phyloP scores from a whole-genome alignment of 23 tunicate species.

The Phallusia fumigata region DNA sequence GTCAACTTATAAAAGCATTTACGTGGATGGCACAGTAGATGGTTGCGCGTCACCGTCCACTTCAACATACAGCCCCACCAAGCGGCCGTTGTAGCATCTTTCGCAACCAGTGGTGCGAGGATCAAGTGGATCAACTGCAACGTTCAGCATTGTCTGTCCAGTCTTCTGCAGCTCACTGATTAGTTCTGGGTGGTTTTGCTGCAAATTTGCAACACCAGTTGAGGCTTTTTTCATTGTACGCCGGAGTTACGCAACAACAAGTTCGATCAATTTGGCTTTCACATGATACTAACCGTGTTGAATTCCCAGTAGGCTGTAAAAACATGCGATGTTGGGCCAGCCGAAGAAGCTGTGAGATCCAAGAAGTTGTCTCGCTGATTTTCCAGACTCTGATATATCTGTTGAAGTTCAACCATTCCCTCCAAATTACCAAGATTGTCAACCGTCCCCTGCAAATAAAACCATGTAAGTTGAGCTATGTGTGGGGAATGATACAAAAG shows the following conservation, averaged over 20 bases:
- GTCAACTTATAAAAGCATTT: not conserved
- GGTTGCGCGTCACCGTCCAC: conserved; percentile 8
- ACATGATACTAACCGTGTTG: no score
- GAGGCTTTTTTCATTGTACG: no score
- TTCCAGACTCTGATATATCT: not conserved
- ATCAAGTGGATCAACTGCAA: conserved; percentile 10
- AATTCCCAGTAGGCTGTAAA: no score
- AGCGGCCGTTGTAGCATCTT: conserved; percentile 14
- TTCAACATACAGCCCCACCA: conserved; percentile 12
- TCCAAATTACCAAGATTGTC: not conserved
- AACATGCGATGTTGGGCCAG: no score
- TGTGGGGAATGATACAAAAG: no score
- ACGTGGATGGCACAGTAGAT: conserved; percentile 5
- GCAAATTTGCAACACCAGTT: not conserved
- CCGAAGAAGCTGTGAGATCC: no score
- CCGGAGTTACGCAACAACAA: no score
- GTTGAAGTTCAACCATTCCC: not conserved
- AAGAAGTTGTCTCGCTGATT: no score
- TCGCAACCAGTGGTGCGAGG: conserved; percentile 4
- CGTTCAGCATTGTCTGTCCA: not conserved
- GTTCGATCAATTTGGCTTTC: no score
- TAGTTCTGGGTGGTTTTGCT: not conserved
- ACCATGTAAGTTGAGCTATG: no score
- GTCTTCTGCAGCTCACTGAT: not conserved
- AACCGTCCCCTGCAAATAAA: not conserved